phyloP scores from a whole-genome alignment of 2,797 vertebrate species.

The Mormyrus hasselquistii region DNA sequence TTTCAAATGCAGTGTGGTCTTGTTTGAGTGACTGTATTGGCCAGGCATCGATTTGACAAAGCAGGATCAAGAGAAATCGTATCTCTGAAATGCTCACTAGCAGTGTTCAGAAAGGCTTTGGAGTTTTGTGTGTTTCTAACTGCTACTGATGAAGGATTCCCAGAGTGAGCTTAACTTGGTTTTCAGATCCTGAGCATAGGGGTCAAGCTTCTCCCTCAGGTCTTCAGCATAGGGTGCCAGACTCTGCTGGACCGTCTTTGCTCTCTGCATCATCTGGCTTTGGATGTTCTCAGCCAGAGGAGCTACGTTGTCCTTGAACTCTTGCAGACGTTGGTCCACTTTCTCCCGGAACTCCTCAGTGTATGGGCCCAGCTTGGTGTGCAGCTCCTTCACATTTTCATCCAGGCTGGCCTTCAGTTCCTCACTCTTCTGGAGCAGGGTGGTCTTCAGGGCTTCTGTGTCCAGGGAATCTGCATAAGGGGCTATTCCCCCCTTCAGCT shows the following conservation, averaged over 20 bases:
- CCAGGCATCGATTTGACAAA: background rate
- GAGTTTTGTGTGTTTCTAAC: constrained; percentile 36
- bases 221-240: constrained; percentile 37
- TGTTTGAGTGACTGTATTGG: background rate
- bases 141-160: constrained; percentile 44
- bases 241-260: constrained; percentile 26
- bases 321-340: constrained; percentile 56
- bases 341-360: constrained; percentile 59
- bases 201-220: constrained; percentile 46
- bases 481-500: constrained; percentile 55
- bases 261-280: constrained; percentile 50
- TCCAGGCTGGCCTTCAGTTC: constrained; percentile 59
- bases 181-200: constrained; percentile 44
- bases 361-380: constrained; percentile 60
- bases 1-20: background rate
- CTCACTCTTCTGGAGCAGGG: constrained; percentile 59
- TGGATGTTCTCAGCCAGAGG: constrained; percentile 58
- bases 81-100: background rate
- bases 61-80: background rate
- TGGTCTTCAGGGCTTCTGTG: constrained; percentile 53
- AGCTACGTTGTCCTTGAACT: constrained; percentile 54
- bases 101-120: background rate
- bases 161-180: constrained; percentile 44
- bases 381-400: constrained; percentile 58
- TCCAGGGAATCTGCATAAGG: constrained; percentile 59